Percentiles rank a stretch among this genome's conserved stretches.
These are phyloP conservation scores for Antennarius maculatus DNA, from an alignment of 2,797 vertebrate genomes.

Conservation along the genomic window DNA sequence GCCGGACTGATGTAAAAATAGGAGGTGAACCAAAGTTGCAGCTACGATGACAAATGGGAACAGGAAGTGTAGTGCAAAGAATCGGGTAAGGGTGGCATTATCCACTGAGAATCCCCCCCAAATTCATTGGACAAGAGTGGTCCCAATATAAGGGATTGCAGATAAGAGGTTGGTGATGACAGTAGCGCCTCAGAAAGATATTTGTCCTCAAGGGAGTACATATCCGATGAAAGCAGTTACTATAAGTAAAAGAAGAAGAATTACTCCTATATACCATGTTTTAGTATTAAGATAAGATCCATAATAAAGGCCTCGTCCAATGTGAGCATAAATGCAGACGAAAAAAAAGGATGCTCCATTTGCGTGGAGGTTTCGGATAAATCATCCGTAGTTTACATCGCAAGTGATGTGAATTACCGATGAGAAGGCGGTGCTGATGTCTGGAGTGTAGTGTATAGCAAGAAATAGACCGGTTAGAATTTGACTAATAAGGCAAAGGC, in stretches of 20 bases:
- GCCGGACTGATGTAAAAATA: constrained; percentile 50
- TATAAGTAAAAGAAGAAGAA: constrained; percentile 18
- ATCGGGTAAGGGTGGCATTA: constrained; percentile 56
- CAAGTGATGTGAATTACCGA: constrained; percentile 44
- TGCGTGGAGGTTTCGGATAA: constrained; percentile 10
- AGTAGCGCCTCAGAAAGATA: no score
- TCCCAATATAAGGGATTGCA: no score
- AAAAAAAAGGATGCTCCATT: constrained; percentile 71
- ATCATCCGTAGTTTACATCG: no score
- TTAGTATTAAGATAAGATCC: no score
- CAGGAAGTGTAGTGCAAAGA: constrained; percentile 64
- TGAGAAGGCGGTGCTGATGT: constrained; percentile 44
- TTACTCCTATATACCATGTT: constrained; percentile 51
- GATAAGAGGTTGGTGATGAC: no score
- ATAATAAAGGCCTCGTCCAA: no score
- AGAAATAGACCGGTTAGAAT: constrained; percentile 39
- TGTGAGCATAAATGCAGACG: constrained; percentile 53
- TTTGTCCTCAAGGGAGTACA: constrained; percentile 56
- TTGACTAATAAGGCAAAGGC: constrained; percentile 14
- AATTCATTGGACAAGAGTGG: no score
- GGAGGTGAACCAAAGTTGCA: fast-evolving
- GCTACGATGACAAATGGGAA: constrained; percentile 18
- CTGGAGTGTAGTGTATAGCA: constrained; percentile 58
- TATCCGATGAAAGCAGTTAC: constrained; percentile 70
- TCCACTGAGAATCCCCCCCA: no score